Base-by-base conservation (phyloP, 2,797 vertebrate genomes). In the Pseudochromis fuscus region DNA sequence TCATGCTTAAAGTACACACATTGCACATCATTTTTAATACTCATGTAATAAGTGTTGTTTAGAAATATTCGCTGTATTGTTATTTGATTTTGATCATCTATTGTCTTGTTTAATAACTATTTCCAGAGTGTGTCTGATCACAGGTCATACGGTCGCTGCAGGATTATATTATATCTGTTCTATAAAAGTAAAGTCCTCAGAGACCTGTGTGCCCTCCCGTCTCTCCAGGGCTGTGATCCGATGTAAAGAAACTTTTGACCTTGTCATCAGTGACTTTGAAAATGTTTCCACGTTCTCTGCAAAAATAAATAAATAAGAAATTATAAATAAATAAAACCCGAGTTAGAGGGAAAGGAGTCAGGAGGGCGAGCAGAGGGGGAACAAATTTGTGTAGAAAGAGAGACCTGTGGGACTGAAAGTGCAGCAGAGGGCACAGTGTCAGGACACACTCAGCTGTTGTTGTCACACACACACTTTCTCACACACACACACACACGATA, bases 281-380 rank as follows among this genome's bases (percentile, higher is more conserved):
- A 69, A 28, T 13, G 78, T 81, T 49, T 79, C 12, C 33, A 21
- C 23, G 1, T 0, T n/a, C 46, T 67, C 69, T 72, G 73, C 69
- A 76, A 66, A 75, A 35, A 49, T n/a, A 19, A 40, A 40, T 7
- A 59, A 65, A 38, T 6, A 52, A 50, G 5, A 75, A 75, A 74
- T 45, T n/a, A n/a, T n/a, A n/a, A 66, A 77, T 31, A 59, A 71
- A 84, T 75, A 45, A 42, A 83, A 81, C 62, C 7, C 5, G 28
- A 82, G 65, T 79, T 83, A 56, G 77, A 7, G 72, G 38, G 38
- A 35, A 45, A 59, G n/a, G 58, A 75, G 77, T 83, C 80, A 65
- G 25, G 82, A 86, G 82, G 81, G 35, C 62, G 4, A 51, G 42
- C 15, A 5, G 37, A 37, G 62, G 50, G 71, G 73, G 67, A 56